Evolutionary conservation across 64 coral and sea anemone species (phyloP).

Genomic region (Pachyseris speciosa): DNA sequence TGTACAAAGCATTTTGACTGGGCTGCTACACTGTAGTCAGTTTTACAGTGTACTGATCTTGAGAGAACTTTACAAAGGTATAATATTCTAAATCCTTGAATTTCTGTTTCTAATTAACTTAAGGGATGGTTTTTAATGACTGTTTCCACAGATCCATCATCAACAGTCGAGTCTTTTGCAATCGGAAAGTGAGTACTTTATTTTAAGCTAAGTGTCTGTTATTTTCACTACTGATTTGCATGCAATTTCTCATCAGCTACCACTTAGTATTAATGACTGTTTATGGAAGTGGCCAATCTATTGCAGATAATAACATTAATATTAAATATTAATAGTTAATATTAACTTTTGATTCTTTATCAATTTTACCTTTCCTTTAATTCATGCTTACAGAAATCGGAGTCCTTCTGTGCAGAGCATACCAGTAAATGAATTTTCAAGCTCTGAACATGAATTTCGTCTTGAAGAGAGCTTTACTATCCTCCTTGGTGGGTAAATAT

Average conservation of each 20-base stretch:
- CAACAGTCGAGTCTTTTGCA: constrained; percentile 15
- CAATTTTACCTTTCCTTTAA: no score
- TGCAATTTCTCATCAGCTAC: no score
- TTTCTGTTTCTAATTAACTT: not conserved
- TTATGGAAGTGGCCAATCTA: no score
- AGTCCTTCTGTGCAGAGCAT: constrained; percentile 85
- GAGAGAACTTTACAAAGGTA: no score
- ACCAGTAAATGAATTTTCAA: constrained; percentile 76
- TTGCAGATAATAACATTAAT: no score
- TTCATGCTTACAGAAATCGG: constrained; percentile 65
- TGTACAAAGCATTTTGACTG: no score
- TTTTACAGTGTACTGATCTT: no score
- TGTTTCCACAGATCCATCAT: constrained; percentile 27
- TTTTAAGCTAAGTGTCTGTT: no score
- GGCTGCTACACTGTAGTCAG: no score
- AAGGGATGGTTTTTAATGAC: not conserved
- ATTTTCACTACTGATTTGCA: no score
- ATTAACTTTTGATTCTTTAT: not conserved
- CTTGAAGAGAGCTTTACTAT: constrained; percentile 98
- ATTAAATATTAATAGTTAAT: not conserved
- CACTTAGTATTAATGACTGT: no score
- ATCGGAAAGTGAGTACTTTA: constrained; percentile 65
- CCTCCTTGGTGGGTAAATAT: constrained; percentile 70
- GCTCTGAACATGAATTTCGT: constrained; percentile 60
- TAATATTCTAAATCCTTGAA: not conserved